Evolutionary conservation across 2,113 vertebrate genomes (phyloP), one percentile per base, ranked within the genome.

Genomic region (Picathartes gymnocephalus): DNA sequence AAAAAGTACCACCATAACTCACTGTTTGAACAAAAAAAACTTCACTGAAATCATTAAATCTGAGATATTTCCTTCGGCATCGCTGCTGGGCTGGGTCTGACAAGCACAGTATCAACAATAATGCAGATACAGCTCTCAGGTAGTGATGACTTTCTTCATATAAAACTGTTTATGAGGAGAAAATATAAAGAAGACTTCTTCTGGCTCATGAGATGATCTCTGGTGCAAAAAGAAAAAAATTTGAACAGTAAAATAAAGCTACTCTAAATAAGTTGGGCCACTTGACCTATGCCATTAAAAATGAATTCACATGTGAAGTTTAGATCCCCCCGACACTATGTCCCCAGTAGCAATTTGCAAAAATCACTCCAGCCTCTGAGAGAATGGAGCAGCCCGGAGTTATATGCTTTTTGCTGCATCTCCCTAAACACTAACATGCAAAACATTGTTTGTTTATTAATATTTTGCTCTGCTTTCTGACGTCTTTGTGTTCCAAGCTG

Each of bases 251-350:
- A 64, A 90, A 72, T 44, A 74, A 77, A 61, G 5, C 5, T n/a
- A 9, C 9, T 60, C 4, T 37, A 61, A 44, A 9, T 39, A 66
- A 61, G 3, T 2, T 62, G 18, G n/a, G 2, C 6, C 2, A 0
- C 12, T 31, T 44, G 21, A 65, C 56, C 8, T 39, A 7, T 13
- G 15, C 13, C 18, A 33, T 47, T 20, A 4, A 15, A 65, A 76
- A 58, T 20, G 6, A 74, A 42, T 6, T 25, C 28, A 18, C 5
- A n/a, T 45, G 9, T 65, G 56, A 65, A 73, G 2, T 31, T 83
- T 40, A 42, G 25, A 31, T 31, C 7, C 31, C 19, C 4, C 4
- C 7, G 9, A 33, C 4, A 6, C 7, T 2, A 0, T 15, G 13
- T n/a, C 19, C 11, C 19, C n/a, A 53, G 14, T 1, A 54, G 17